Conservation (phyloP, 2,797 vertebrate genomes). For the Capromys pilorides region DNA sequence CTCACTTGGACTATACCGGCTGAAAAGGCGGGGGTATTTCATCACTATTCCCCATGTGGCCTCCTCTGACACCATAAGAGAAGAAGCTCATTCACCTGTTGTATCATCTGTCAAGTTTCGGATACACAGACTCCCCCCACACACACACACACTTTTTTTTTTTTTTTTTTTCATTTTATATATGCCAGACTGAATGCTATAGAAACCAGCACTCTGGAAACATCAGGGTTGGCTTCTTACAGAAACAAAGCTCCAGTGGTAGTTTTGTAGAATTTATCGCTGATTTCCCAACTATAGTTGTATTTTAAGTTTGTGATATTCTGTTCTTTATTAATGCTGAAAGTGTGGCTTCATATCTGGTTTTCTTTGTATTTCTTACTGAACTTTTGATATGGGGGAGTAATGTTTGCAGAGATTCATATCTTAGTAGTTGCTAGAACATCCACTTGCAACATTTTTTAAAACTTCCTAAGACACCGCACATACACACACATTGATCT, state of each 20-base stretch:
- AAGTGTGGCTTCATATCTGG: neutral
- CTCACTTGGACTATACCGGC: neutral
- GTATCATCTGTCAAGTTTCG: neutral
- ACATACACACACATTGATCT: neutral
- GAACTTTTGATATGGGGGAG: neutral
- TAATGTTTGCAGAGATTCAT: slow-evolving; percentile 6
- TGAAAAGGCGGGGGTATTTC: neutral
- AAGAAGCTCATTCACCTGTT: neutral
- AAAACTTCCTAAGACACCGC: neutral
- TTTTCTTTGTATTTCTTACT: slow-evolving; percentile 19
- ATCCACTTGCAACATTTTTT: neutral
- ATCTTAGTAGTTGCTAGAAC: slow-evolving; percentile 14
- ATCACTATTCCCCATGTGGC: neutral
- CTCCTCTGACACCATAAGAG: neutral
- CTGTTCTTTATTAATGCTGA: slow-evolving; percentile 2
- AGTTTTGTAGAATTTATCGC: slow-evolving; percentile 34
- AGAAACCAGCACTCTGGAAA: neutral
- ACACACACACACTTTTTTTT: neutral
- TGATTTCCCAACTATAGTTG: slow-evolving; percentile 4
- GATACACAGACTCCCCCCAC: neutral
- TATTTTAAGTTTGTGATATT: neutral
- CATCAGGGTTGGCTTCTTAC: neutral
- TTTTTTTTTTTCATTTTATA: neutral
- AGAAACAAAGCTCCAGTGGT: neutral
- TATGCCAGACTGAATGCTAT: neutral